Conservation (phyloP, 2,888 invertebrate genomes). For the Amphipoea lucens region DNA sequence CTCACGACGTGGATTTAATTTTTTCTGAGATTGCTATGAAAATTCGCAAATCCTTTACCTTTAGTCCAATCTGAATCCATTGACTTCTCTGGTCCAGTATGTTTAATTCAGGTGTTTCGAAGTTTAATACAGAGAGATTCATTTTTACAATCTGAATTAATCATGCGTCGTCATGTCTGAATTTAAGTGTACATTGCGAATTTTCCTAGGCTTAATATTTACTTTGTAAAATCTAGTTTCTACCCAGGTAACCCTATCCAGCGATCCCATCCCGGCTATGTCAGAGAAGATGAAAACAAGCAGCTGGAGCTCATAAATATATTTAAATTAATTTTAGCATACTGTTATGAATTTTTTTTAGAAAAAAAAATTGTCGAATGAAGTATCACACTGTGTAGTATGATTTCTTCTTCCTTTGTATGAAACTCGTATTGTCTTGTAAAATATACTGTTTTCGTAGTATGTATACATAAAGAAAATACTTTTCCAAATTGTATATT, state of each 20-base stretch:
- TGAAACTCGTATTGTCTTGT: constrained; percentile 55
- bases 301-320: constrained; percentile 85
- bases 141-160: constrained; percentile 46
- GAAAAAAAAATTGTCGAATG: constrained; percentile 35
- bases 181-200: constrained; percentile 70
- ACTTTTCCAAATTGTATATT: constrained; percentile 39
- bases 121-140: neutral
- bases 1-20: constrained; percentile 85
- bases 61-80: constrained; percentile 43
- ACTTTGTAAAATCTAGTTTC: constrained; percentile 79
- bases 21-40: constrained; percentile 70
- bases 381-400: constrained; percentile 57
- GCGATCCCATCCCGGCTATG: constrained; percentile 89
- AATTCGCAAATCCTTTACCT: constrained; percentile 75
- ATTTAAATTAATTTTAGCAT: constrained; percentile 48
- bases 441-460: constrained; percentile 56
- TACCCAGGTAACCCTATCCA: constrained; percentile 89
- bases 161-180: constrained; percentile 24
- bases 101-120: constrained; percentile 47
- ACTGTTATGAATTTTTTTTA: constrained; percentile 34
- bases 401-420: constrained; percentile 57
- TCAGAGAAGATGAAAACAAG: constrained; percentile 88
- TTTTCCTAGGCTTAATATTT: constrained; percentile 78
- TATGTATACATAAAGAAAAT: constrained; percentile 38
- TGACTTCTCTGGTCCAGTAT: constrained; percentile 26